A percentile compares a stretch with the other conserved stretches of the same genome.
These are phyloP conservation scores for Antechinus flavipes DNA, from an alignment of 2,113 vertebrate genomes.

Conservation along the genomic window DNA sequence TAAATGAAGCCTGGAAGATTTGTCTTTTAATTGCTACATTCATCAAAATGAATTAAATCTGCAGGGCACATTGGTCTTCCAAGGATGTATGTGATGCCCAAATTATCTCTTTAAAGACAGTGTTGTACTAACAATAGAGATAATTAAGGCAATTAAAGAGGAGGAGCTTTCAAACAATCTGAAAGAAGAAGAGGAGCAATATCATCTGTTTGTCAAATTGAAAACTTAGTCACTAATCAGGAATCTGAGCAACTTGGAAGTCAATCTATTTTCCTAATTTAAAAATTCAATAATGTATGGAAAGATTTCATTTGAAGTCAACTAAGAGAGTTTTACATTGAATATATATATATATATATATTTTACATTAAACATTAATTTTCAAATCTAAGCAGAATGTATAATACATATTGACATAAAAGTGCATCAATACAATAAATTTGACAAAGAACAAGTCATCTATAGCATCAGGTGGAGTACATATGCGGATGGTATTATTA, in stretches of 20 bases:
- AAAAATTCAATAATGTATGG: neutral
- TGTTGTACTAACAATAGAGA: slow-evolving; percentile 60
- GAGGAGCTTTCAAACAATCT: slow-evolving; percentile 26
- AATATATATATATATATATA: neutral
- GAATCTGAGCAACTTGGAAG: neutral
- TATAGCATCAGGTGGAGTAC: neutral
- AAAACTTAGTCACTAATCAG: neutral
- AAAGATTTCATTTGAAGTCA: neutral
- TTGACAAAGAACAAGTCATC: neutral
- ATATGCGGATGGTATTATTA: neutral
- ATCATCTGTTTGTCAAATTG: slow-evolving; percentile 35
- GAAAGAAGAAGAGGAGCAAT: neutral
- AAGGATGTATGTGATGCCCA: slow-evolving; percentile 8
- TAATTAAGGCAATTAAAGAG: slow-evolving; percentile 30
- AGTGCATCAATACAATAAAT: neutral
- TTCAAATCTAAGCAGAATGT: neutral
- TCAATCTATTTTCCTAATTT: neutral
- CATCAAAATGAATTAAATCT: slow-evolving; percentile 57
- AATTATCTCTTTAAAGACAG: slow-evolving; percentile 33
- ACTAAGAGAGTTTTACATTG: neutral
- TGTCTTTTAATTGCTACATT: slow-evolving; percentile 23
- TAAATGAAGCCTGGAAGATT: slow-evolving; percentile 28
- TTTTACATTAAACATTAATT: slow-evolving; percentile 8
- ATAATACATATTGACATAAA: neutral
- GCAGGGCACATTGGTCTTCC: slow-evolving; percentile 20